phyloP scores from a whole-genome alignment of 2,797 vertebrate genomes.

The Odontamblyopus lacepedii region DNA sequence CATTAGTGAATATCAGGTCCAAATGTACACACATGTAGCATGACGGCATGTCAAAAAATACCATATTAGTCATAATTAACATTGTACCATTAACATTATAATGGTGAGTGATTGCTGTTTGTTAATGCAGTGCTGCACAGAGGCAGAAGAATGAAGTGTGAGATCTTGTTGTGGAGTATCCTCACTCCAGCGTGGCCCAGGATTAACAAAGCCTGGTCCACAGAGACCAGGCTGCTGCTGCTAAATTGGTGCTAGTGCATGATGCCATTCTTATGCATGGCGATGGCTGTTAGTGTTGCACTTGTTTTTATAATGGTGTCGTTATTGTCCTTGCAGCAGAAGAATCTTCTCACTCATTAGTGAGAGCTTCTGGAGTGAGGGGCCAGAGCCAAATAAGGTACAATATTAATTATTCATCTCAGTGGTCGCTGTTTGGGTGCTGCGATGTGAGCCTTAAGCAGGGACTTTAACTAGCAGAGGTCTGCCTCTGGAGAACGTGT shows the following conservation, averaged over 20 bases:
- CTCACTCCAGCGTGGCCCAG: constrained; percentile 60
- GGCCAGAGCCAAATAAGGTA: constrained; percentile 71
- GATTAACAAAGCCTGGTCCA: constrained; percentile 73
- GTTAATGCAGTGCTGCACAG: constrained; percentile 62
- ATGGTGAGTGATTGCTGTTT: constrained; percentile 7
- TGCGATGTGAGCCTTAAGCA: constrained; percentile 66
- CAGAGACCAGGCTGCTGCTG: constrained; percentile 58
- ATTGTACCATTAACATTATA: constrained; percentile 63
- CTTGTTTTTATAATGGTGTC: constrained; percentile 64
- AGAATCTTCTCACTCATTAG: constrained; percentile 79
- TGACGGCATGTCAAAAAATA: neutral
- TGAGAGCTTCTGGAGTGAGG: constrained; percentile 71
- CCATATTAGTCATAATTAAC: constrained; percentile 56
- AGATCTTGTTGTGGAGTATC: constrained; percentile 46
- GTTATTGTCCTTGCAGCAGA: constrained; percentile 59
- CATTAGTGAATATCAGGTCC: too few relatives aligned
- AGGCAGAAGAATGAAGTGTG: constrained; percentile 67
- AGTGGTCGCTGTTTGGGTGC: constrained; percentile 72
- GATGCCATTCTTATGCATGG: constrained; percentile 43
- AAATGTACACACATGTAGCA: neutral
- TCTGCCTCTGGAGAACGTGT: constrained; percentile 66
- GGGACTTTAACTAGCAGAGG: constrained; percentile 75
- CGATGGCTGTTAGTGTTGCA: constrained; percentile 53
- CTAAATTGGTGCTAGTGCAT: constrained; percentile 66
- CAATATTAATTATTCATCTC: constrained; percentile 81